Evolutionary conservation across 2,113 vertebrate species (phyloP), one percentile per base, ranked within the genome.

Genomic region (Brachionichthys hirsutus): DNA sequence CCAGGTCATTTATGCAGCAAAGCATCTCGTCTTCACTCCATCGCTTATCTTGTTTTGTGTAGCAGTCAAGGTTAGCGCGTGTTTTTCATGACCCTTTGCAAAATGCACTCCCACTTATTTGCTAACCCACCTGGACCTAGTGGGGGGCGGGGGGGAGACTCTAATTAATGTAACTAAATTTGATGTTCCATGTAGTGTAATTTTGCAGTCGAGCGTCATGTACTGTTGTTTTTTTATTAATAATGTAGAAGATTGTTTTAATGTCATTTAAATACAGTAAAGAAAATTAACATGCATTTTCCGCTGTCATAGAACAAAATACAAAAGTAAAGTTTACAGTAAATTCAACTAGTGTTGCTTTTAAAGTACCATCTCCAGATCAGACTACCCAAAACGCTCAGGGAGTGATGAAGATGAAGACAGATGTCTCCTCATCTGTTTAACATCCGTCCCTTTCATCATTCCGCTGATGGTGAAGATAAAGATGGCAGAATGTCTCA

Each of bases 101-200:
- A 45, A 68, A 61, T 53, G 50, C 13, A 22, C 56, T 77, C 34
- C 47, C 42, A 42, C 38, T 75, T 20, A 67, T 74, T 70, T 71
- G 41, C 43, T 1, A 16, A 53, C 57, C 20, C 61, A 54, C 42
- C 70, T 73, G 56, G 42, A 60, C 34, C 22, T 74, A 22, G 14
- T 24, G 65, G 44, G 9, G 19, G 4, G 43, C 72, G 30, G 14
- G 24, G 65, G 44, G 9, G 19, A 3, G 43, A 50, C 44, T 61
- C 17, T 81, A 67, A 76, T 83, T 71, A 75, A 17, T 51, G 17
- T 50, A 16, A 59, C 22, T 51, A 45, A 34, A 46, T 51, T 38
- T 9, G 19, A n/a, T 55, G 15, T 41, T 52, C 30, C 44, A 34
- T 62, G 52, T 62, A 34, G 41, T 67, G 22, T 47, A 51, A 56